Evolutionary conservation across 1,140 invertebrate species (phyloP).

Genomic region (Paraescarpia echinospica): DNA sequence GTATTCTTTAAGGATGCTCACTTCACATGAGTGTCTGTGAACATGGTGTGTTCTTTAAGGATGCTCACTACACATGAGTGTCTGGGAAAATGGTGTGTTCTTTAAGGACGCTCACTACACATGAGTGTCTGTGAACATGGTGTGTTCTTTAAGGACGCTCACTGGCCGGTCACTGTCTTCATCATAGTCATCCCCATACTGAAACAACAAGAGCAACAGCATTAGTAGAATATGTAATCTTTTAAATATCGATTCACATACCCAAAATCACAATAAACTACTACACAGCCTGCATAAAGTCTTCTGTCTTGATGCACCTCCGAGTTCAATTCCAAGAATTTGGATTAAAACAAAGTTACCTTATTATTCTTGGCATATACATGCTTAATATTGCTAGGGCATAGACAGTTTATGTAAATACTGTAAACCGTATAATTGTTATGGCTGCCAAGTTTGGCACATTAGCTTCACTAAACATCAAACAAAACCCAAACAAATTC

Average conservation of each 20-base stretch:
- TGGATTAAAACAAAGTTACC: too few relatives aligned
- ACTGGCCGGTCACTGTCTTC: constrained; percentile 38
- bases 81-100: constrained; percentile 27
- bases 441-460: too few relatives aligned
- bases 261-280: too few relatives aligned
- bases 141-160: constrained; percentile 50
- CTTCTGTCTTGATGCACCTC: too few relatives aligned
- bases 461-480: too few relatives aligned
- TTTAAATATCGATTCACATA: neutral
- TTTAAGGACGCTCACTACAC: constrained; percentile 42
- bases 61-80: constrained; percentile 27
- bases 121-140: constrained; percentile 51
- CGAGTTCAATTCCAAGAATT: too few relatives aligned
- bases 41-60: neutral
- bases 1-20: constrained; percentile 30
- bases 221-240: neutral
- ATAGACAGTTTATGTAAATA: too few relatives aligned
- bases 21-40: neutral
- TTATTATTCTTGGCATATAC: too few relatives aligned
- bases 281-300: too few relatives aligned
- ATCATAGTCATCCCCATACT: constrained; percentile 46
- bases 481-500: too few relatives aligned
- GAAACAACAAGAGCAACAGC: constrained; percentile 29
- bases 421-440: too few relatives aligned
- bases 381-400: too few relatives aligned